These are phyloP conservation scores for Meda fulgida DNA, from an alignment of 2,797 vertebrate species.

Conservation along the genomic window DNA sequence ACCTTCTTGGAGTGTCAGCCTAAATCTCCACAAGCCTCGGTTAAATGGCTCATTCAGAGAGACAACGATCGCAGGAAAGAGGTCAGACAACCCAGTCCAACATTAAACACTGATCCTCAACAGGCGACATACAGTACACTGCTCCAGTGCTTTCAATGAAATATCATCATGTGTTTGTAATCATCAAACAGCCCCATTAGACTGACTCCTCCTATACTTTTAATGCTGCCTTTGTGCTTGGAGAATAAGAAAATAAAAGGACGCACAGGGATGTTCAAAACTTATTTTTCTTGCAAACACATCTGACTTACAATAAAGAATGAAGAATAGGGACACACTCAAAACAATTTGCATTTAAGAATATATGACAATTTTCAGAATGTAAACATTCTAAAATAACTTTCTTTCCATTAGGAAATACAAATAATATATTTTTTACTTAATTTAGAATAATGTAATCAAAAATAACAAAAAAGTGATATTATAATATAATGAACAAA, in stretches of 20 bases:
- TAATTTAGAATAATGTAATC: neutral
- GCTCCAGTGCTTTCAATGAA: neutral
- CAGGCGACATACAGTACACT: neutral
- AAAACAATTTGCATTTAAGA: neutral
- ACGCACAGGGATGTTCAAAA: neutral
- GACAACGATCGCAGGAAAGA: constrained; percentile 97
- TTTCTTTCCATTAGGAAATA: neutral
- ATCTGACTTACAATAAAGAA: constrained; percentile 34
- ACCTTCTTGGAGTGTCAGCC: constrained; percentile 95
- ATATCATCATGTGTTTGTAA: constrained; percentile 51
- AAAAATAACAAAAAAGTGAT: neutral
- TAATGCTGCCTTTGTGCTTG: constrained; percentile 26
- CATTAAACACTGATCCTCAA: neutral
- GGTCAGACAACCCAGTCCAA: constrained; percentile 74
- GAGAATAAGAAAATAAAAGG: constrained; percentile 48
- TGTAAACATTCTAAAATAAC: too few species aligned
- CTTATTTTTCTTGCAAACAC: constrained; percentile 51
- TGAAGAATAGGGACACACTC: neutral
- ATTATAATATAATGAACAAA: neutral
- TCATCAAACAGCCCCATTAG: constrained; percentile 50
- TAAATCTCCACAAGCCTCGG: constrained; percentile 92
- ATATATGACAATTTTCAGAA: neutral
- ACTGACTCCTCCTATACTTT: constrained; percentile 52
- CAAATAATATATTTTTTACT: too few species aligned
- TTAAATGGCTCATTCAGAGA: constrained; percentile 95